A percentile compares a stretch with the other conserved stretches of the same genome.
Evolutionary conservation across 2,888 invertebrate species (phyloP).

Genomic region (Gymnocheta viridis): DNA sequence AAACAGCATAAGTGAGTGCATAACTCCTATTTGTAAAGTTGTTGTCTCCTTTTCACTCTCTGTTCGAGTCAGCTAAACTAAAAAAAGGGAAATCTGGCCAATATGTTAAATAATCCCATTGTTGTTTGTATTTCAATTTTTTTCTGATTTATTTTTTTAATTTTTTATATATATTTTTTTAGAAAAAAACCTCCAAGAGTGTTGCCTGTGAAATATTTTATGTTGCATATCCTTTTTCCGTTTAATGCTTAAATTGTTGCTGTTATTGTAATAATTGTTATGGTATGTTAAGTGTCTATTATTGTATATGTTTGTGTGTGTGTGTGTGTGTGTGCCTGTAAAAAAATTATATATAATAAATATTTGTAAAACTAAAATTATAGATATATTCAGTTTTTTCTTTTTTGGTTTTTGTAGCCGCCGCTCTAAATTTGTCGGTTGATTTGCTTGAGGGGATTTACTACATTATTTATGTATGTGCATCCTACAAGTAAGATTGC

Average conservation of each 20-base stretch:
- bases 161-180: neutral
- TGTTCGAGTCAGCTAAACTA: neutral
- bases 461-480: neutral
- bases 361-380: conserved; percentile 48
- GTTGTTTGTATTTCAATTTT: neutral
- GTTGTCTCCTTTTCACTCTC: neutral
- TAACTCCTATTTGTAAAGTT: neutral
- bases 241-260: conserved; percentile 59
- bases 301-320: neutral
- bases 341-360: conserved; percentile 51
- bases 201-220: conserved; percentile 58
- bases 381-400: conserved; percentile 15
- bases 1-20: neutral
- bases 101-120: conserved; percentile 32
- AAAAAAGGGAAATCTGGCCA: conserved; percentile 2
- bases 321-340: conserved; percentile 1
- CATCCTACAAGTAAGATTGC: neutral
- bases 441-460: neutral
- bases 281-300: conserved; percentile 40
- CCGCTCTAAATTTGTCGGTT: neutral
- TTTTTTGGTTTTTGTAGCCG: conserved; percentile 16
- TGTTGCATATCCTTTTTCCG: conserved; percentile 64
- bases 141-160: neutral
- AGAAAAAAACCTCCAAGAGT: conserved; percentile 44
- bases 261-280: conserved; percentile 51